Base-by-base conservation (phyloP, 2,113 vertebrate species). In the Psittacara wagleri region DNA sequence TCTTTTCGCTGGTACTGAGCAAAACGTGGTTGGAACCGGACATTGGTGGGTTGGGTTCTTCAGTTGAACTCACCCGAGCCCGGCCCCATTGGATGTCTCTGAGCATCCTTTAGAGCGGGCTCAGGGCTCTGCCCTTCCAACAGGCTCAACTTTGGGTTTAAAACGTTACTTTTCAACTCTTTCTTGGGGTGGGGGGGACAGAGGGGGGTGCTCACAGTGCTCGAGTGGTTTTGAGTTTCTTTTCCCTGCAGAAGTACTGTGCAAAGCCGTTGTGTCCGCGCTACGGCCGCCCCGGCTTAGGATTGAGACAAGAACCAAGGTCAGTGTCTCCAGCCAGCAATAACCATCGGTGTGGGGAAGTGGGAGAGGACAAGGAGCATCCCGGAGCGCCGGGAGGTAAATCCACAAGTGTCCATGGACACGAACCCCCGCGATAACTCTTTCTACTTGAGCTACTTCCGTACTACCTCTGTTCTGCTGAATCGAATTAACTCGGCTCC, bases 401-500 rank as follows among this genome's bases (percentile, higher is more conserved):
- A 20, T 22, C 57, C 57, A 59, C 57, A 16, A 7, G 33, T 59
- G 57, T 59, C 57, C 57, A 6, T 35, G 57, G 57, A 35, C 57
- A 59, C 57, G n/a, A 7, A 4, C 57, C 55, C 33, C 57, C 22
- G 33, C 22, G 33, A 35, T 59, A 78, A 97, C 93, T 92, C 81
- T 33, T 81, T 74, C 85, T 95, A 95, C 95, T 95, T 97, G 96
- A 97, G 93, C 94, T 84, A 63, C 97, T 90, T 94, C 96, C 73
- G 18, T 94, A 95, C 97, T 98, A 98, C 96, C 96, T 98, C 94
- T 97, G 92, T 97, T 97, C 91, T 88, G 93, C 96, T 92, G 95
- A 96, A 95, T 85, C 88, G 61, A 85, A 49, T 94, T 97, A 97
- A 98, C 96, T 95, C 20, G 96, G 98, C 98, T 98, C 98, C 74